Conservation (phyloP, 1,140 invertebrate species). For the Drosophila kurseongensis region DNA sequence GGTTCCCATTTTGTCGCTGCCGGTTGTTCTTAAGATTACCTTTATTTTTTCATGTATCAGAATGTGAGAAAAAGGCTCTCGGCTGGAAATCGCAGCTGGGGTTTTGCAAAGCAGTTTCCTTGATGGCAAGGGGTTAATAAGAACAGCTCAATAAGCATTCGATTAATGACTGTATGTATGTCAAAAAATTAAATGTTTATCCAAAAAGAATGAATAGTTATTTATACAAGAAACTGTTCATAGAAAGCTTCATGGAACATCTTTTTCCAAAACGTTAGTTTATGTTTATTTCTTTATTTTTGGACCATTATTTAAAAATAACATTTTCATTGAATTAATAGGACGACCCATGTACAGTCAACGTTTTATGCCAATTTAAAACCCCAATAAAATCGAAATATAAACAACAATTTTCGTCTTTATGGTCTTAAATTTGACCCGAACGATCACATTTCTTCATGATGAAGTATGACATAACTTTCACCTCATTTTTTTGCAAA, state of each 20-base stretch:
- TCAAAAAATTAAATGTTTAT: neutral
- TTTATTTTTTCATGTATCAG: constrained; percentile 54
- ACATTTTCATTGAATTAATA: too few relatives aligned
- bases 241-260: too few relatives aligned
- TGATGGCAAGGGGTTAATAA: constrained; percentile 6
- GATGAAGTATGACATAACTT: constrained; percentile 7
- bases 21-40: constrained; percentile 31
- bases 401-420: too few relatives aligned
- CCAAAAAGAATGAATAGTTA: too few relatives aligned
- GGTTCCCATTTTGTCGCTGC: constrained; percentile 38
- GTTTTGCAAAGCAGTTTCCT: constrained; percentile 30
- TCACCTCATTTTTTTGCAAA: constrained; percentile 22
- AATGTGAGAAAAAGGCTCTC: constrained; percentile 53
- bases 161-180: neutral
- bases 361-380: too few relatives aligned
- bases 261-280: too few relatives aligned
- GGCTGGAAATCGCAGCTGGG: constrained; percentile 17
- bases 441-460: neutral
- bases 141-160: neutral
- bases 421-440: too few relatives aligned
- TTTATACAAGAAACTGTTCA: too few relatives aligned
- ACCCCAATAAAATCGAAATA: too few relatives aligned
- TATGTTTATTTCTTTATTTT: too few relatives aligned
- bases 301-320: too few relatives aligned
- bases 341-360: too few relatives aligned